Evolutionary conservation across 2,113 vertebrate species (phyloP), one percentile per base, ranked within the genome.

Genomic region (Athene noctua): DNA sequence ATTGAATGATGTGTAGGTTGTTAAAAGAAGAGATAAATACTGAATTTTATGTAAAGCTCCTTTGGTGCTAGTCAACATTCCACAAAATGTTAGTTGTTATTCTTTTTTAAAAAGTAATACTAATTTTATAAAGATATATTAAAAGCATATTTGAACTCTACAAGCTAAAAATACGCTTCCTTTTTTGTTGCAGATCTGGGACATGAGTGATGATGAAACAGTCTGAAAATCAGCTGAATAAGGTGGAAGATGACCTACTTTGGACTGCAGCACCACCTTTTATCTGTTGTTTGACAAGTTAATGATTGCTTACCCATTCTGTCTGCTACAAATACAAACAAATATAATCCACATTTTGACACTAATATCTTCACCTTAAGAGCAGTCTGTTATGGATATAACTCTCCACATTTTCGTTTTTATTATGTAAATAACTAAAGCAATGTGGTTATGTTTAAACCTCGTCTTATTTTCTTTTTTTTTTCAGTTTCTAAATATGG

Each of bases 171-270:
- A 68, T 23, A 13, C 13, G 27, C 49, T 88, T 93, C 5, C 52
- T 70, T 94, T 93, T 82, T 94, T 84, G n/a, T 94, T 90, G 65
- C 97, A 99, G 99, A 99, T 99, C 94, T 99, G 99, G 99, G 99
- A 99, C 95, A 99, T 99, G 99, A 99, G 99, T 5, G 99, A 99
- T 27, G 99, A 99, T 13, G 99, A 99, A 97, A 99, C 99, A 38
- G 92, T 99, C 82, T 99, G 98, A 99, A 81, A 21, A 52, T 47
- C 52, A 52, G 47, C 20, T 54, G 80, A 40, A 40, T 55, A 38
- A 92, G 87, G 62, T 80, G 72, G 90, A 96, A 61, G 96, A 93
- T 80, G 80, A 57, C 89, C 71, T 55, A 13, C 88, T 77, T 81
- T 32, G 84, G 58, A n/a, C 34, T 67, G 75, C 65, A 57, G 62